A percentile compares a stretch with the other conserved stretches of the same genome.
These are phyloP conservation scores for Chaenodraco wilsoni DNA, from an alignment of 2,797 vertebrate genomes.

Conservation along the genomic window DNA sequence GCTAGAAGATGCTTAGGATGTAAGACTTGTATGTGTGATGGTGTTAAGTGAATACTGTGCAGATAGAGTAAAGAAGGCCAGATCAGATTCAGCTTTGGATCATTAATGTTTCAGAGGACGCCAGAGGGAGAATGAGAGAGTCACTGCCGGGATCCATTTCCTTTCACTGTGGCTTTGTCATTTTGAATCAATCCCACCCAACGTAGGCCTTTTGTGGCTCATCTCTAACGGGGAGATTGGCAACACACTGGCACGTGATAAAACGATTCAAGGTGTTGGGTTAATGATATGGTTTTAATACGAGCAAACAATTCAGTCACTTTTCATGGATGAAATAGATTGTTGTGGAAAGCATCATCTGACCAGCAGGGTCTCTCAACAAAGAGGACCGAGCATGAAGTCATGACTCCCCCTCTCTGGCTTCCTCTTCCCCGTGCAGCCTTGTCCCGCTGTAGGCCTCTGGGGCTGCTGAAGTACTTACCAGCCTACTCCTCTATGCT, in stretches of 20 bases:
- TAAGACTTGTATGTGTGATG: neutral
- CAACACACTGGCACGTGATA: conserved; percentile 30
- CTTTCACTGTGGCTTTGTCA: conserved; percentile 62
- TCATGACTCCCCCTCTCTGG: neutral
- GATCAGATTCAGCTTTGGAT: conserved; percentile 83
- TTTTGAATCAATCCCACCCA: conserved; percentile 56
- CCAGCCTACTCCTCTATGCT: conserved; percentile 46
- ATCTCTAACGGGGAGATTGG: conserved; percentile 44
- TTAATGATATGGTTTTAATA: neutral
- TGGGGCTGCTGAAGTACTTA: conserved; percentile 68
- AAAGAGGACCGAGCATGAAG: neutral
- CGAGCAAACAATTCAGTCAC: too few species aligned
- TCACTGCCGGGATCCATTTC: conserved; percentile 79
- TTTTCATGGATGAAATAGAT: rapidly evolving
- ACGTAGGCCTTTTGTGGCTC: conserved; percentile 31
- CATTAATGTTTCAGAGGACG: conserved; percentile 85
- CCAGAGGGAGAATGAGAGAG: conserved; percentile 80
- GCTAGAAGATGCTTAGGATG: neutral
- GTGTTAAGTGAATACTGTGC: conserved; percentile 11
- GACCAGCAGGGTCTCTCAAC: neutral
- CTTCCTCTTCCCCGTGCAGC: neutral
- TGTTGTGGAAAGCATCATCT: neutral
- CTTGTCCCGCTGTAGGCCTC: conserved; percentile 44
- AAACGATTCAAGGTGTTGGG: conserved; percentile 12
- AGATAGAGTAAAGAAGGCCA: conserved; percentile 61